Conservation (phyloP, 2,797 vertebrate species). For the Argentina silus region DNA sequence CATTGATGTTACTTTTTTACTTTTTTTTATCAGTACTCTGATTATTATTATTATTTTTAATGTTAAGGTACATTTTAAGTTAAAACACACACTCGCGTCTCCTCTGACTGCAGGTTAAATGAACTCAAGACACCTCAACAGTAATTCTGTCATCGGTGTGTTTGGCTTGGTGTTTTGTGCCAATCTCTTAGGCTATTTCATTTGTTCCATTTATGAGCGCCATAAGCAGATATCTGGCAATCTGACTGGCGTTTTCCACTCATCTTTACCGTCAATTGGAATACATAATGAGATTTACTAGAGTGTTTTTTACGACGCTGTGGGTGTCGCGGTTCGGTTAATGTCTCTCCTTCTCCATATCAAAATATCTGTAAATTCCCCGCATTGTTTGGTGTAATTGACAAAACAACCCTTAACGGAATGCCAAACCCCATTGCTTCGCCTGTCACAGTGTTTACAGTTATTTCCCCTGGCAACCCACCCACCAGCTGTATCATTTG, state of each 20-base stretch:
- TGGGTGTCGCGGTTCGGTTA: constrained; percentile 46
- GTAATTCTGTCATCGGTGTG: constrained; percentile 2
- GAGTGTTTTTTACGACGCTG: constrained; percentile 42
- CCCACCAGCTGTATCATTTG: background rate
- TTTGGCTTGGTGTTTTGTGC: background rate
- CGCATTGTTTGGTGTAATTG: constrained; percentile 31
- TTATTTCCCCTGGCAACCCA: constrained; percentile 5
- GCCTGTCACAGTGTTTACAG: constrained; percentile 39
- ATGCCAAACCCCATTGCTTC: constrained; percentile 30
- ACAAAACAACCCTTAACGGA: constrained; percentile 46
- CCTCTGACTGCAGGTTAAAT: background rate
- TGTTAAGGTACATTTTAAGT: background rate
- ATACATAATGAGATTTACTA: constrained; percentile 52
- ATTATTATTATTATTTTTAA: too few species aligned
- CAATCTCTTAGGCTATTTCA: background rate
- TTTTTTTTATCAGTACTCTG: background rate
- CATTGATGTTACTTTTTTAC: background rate
- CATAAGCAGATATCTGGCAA: constrained; percentile 3
- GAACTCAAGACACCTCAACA: background rate
- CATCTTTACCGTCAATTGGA: constrained; percentile 56
- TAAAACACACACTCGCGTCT: too few species aligned
- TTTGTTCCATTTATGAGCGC: background rate
- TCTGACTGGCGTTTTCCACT: constrained; percentile 42
- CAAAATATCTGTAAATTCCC: constrained; percentile 52
- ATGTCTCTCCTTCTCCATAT: constrained; percentile 49